Evolutionary conservation across 2,113 vertebrate genomes (phyloP).

Genomic region (Empidonax alnorum): DNA sequence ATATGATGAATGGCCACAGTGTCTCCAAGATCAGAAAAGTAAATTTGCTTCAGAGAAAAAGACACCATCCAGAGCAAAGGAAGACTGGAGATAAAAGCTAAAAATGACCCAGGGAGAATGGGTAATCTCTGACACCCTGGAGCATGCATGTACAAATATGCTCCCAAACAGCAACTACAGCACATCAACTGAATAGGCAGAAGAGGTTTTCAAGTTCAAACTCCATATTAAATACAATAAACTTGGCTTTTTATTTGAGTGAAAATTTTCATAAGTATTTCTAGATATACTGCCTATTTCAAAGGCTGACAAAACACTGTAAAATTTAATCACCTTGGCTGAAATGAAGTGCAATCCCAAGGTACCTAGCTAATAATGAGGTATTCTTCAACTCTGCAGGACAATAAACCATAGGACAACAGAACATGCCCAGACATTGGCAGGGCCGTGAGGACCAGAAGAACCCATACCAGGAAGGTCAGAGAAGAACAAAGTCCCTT

Average conservation of each 20-base stretch:
- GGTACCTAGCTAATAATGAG: neutral
- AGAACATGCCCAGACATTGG: neutral
- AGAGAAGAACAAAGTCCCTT: neutral
- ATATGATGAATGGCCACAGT: neutral
- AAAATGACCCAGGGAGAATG: neutral
- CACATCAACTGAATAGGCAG: neutral
- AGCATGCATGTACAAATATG: neutral
- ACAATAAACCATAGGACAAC: neutral
- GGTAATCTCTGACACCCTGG: neutral
- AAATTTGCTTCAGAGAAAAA: neutral
- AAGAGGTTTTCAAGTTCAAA: neutral
- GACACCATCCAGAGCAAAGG: neutral
- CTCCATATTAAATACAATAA: neutral
- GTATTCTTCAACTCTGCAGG: neutral
- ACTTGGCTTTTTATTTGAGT: neutral
- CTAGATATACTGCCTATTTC: neutral
- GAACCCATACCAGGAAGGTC: neutral
- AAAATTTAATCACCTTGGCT: neutral
- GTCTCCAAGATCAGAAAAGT: neutral
- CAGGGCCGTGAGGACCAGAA: fast-evolving
- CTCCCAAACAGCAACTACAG: neutral
- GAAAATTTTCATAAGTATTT: neutral
- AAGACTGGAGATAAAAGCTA: neutral
- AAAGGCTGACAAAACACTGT: neutral
- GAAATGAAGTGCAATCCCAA: neutral